Evolutionary conservation across 2,888 invertebrate genomes (phyloP), one percentile per base, ranked within the genome.

Genomic region (Dryocosmus kuriphilus): DNA sequence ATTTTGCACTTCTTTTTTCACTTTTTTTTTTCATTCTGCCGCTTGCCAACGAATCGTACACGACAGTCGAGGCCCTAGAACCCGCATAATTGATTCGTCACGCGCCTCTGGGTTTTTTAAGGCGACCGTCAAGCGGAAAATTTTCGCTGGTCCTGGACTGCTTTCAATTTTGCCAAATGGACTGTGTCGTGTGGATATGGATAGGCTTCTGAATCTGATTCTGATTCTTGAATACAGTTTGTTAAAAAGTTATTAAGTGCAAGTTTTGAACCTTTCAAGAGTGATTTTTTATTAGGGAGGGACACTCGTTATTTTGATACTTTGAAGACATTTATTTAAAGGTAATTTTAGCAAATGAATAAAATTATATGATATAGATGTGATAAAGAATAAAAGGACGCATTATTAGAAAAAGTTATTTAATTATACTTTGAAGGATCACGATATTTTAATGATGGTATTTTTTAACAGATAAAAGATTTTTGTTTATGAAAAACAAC

Each of bases 1-100:
- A 22, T 76, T 74, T 71, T 61, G 38, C 61, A 62, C 30, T 74
- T 46, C 74, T 65, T 30, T 61, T 27, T 57, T 62, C 51, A n/a
- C 57, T 27, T 60, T 7, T 75, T 63, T 57, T 73, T n/a, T 71
- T 51, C 65, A 61, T 22, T 76, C 78, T 32, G 55, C 75, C 51
- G 30, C 27, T 51, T 51, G 71, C 46, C 46, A 71, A 6, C 71
- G 46, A 71, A 51, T 71, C 71, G 27, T 51, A 51, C 71, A 71
- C 61, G 75, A 57, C 77, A 61, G 76, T 57, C 74, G 46, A 71
- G 60, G 74, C 71, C 55, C 65, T 76, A 65, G 75, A 71, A 76
- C 67, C 74, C 74, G 78, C 75, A 79, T 79, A 82, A 82, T 82
- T 80, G 80, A 82, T 82, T 82, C 78, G 80, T 82, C 80, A 79